Percentiles rank a stretch among this genome's conserved stretches.
Evolutionary conservation across 2,888 invertebrate species (phyloP).

Genomic region (Andrena praecox): DNA sequence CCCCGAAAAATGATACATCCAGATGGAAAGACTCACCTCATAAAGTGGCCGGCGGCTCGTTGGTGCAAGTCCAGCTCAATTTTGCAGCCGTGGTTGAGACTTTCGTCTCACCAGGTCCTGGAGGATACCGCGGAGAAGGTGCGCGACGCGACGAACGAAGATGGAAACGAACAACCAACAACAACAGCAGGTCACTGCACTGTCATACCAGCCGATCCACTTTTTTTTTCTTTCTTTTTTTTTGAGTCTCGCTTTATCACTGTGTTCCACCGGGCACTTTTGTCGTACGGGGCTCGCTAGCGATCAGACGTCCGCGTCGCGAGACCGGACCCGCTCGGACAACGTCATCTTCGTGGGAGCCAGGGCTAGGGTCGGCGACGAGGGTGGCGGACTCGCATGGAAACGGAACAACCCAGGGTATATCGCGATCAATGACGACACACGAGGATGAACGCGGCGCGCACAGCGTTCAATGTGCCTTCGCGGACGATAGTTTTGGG

Average conservation of each 20-base stretch:
- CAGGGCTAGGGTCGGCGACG: background rate
- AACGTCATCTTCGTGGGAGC: background rate
- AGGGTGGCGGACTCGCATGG: background rate
- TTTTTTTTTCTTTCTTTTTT: background rate
- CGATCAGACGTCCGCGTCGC: constrained; percentile 21
- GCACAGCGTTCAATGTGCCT: constrained; percentile 53
- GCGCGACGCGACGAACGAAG: background rate
- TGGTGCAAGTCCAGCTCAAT: constrained; percentile 92
- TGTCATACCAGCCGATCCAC: constrained; percentile 56
- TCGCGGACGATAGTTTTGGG: constrained; percentile 66
- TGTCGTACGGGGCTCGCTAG: background rate
- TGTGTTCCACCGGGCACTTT: constrained; percentile 28
- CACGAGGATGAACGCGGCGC: constrained; percentile 42
- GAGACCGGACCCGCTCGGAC: constrained; percentile 2
- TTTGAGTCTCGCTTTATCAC: constrained; percentile 36
- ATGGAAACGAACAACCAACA: constrained; percentile 39
- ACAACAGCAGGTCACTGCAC: constrained; percentile 65
- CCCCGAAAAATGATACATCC: too few species aligned
- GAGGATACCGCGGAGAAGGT: constrained; percentile 3
- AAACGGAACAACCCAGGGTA: background rate
- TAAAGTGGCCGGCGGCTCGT: constrained; percentile 92
- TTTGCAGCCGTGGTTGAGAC: constrained; percentile 86
- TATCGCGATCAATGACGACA: constrained; percentile 2
- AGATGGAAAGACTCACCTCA: constrained; percentile 86
- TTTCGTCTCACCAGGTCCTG: constrained; percentile 71